Evolutionary conservation across 2,888 invertebrate genomes (phyloP).

Genomic region (Trileptium ribeirensis): DNA sequence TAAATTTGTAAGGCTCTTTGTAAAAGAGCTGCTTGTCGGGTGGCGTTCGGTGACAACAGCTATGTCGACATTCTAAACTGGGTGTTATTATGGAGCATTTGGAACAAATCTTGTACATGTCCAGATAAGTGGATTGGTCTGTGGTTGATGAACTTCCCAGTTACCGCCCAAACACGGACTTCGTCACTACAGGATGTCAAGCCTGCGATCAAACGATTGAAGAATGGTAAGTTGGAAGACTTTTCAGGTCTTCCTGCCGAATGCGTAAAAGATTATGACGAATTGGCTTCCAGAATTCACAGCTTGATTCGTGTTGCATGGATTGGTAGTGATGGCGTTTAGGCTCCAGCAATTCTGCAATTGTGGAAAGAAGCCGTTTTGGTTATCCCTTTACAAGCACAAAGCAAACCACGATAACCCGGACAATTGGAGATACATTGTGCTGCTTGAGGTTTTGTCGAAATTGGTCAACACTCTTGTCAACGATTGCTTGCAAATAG

Average conservation of each 20-base stretch:
- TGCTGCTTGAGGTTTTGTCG: background rate
- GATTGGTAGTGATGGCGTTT: background rate
- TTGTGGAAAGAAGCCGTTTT: background rate
- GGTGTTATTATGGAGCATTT: background rate
- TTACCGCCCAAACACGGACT: background rate
- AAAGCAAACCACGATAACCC: background rate
- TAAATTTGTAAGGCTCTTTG: no score
- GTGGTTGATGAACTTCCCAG: background rate
- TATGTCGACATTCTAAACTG: no score
- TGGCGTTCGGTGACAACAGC: no score
- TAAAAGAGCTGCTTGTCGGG: no score
- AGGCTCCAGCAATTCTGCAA: background rate
- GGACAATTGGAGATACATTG: background rate
- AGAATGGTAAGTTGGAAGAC: no score
- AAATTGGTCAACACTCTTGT: background rate
- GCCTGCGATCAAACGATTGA: background rate
- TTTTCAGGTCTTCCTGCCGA: background rate
- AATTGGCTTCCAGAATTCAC: background rate
- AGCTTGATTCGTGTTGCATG: background rate
- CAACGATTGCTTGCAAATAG: background rate
- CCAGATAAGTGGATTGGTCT: background rate
- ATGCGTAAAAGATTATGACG: background rate
- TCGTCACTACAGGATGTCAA: background rate
- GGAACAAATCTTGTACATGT: background rate
- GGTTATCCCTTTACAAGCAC: background rate